Base-by-base conservation (phyloP, 2,113 vertebrate genomes). In the Rhinopithecus roxellana region DNA sequence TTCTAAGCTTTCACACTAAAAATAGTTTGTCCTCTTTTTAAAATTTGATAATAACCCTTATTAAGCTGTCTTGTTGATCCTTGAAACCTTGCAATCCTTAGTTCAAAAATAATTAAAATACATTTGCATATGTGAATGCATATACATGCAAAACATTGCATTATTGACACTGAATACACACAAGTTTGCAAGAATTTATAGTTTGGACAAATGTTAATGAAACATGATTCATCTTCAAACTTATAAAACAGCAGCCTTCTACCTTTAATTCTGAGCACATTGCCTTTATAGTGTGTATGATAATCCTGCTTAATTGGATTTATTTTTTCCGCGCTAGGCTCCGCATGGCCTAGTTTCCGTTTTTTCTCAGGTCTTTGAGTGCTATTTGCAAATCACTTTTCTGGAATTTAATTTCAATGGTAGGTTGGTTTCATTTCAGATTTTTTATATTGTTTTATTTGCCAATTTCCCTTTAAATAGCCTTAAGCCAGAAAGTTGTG, bases 291-390 rank as follows among this genome's bases (percentile, higher is more conserved):
- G 92, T 98, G 97, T 94, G 70, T 94, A 97, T 0, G 32, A 98
- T 98, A 98, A 98, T 98, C 89, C 97, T 98, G 90, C 98, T 99
- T 99, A 99, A 99, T 99, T 98, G 98, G 98, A 99, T 99, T 99
- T 98, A 98, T 98, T 98, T 99, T 98, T 98, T 98, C 45, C 92
- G 98, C 79, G 97, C 90, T 86, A 95, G 90, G 96, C 96, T 98
- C 97, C 38, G 81, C 98, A 96, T 98, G 98, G 98, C 93, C 98
- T 98, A 98, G 96, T 98, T 99, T 98, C 98, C 92, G 97, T 83
- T 97, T 97, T 98, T 98, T 94, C 97, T 98, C 96, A 98, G 96
- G 88, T 98, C 95, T 98, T 98, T 98, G 98, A 98, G 97, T 97
- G 93, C 98, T 99, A 98, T 98, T 99, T 99, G 99, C 98, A 98